Percentiles rank a stretch among this genome's conserved stretches.
These are phyloP conservation scores for Brachyopa scutellaris DNA, from an alignment of 2,888 invertebrate genomes.

Conservation along the genomic window DNA sequence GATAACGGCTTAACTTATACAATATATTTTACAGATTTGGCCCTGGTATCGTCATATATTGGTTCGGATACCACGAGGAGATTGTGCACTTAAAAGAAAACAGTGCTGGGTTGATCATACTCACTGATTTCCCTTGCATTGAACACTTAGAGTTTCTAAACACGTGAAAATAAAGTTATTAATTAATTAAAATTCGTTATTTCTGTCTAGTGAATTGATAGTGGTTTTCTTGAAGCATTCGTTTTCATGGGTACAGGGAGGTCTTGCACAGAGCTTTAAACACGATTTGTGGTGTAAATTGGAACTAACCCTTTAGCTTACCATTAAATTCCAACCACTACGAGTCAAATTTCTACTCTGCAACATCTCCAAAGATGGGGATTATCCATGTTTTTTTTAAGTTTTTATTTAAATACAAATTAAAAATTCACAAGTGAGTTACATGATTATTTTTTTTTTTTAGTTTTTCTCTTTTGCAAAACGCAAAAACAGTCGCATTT, in stretches of 20 bases:
- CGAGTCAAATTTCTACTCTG: no score
- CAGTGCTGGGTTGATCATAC: slow-evolving; percentile 84
- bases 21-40: slow-evolving; percentile 88
- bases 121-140: slow-evolving; percentile 83
- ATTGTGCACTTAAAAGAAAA: slow-evolving; percentile 84
- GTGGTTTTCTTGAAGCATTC: not conserved
- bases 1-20: no score
- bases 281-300: no score
- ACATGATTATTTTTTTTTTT: slow-evolving; percentile 42
- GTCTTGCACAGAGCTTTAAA: no score
- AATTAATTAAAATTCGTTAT: slow-evolving; percentile 60
- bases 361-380: no score
- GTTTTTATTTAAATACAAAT: slow-evolving; percentile 74
- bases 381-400: slow-evolving; percentile 26
- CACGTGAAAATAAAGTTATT: slow-evolving; percentile 46
- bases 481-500: slow-evolving; percentile 65
- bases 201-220: no score
- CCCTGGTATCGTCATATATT: slow-evolving; percentile 96
- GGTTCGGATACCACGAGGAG: slow-evolving; percentile 93
- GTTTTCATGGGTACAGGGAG: not conserved
- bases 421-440: slow-evolving; percentile 73
- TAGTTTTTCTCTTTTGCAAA: slow-evolving; percentile 58
- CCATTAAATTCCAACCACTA: no score
- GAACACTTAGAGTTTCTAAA: slow-evolving; percentile 81
- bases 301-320: no score